Base-by-base conservation (phyloP, 2,113 vertebrate species). In the Ameiurus melas region DNA sequence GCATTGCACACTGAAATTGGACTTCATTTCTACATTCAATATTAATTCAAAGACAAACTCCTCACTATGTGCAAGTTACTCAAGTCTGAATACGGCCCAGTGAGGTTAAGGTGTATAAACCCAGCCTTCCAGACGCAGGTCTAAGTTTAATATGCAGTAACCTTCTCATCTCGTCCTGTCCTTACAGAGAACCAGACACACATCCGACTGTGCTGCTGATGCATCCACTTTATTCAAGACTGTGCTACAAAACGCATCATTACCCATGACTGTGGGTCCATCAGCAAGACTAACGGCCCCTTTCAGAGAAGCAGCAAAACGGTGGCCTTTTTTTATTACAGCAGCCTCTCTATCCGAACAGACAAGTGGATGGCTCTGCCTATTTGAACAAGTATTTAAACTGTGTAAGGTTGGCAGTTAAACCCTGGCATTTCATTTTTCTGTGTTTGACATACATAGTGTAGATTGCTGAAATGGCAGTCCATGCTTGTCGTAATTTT, bases 321-420 rank as follows among this genome's bases (percentile, higher is more conserved):
- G 62, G 64, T 90, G 89, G 91, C 82, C 92, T 86, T 90, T 89
- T 91, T 83, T 47, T 43, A 82, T 82, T 36, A 60, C 1, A 33
- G 30, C 30, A 25, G 82, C 55, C 77, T 80, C 83, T 58, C 89
- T 90, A 93, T 94, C 86, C 83, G 88, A 95, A 89, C 84, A 91
- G 94, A 94, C 94, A 36, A 94, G 91, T 93, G 92, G 86, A 84
- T 88, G 92, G 90, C 92, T 91, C 57, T 87, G 92, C 86, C 84
- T 93, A 91, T 94, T 89, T 88, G 94, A 94, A 92, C 92, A 89
- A 81, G 91, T 94, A 92, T 95, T 95, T 95, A 95, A 95, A 93
- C 94, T 92, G 88, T 92, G 89, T 93, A 93, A 66, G 94, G 92
- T 93, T 82, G 80, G 19, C 80, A 60, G 80, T 82, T 60, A 82